phyloP scores from a whole-genome alignment of 2,113 vertebrate species.

The Bambusicola thoracicus region DNA sequence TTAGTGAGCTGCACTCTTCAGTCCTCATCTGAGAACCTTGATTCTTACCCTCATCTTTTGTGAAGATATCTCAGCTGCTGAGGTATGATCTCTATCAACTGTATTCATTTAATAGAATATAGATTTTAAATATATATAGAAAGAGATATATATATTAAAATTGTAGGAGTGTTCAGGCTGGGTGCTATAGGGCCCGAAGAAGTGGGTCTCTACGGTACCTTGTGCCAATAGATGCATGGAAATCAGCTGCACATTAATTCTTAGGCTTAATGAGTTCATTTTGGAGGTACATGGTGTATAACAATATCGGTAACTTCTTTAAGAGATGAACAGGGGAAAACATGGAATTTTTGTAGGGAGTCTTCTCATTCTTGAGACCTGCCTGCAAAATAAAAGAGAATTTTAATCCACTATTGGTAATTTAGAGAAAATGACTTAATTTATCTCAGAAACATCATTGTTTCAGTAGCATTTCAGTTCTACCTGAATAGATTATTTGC shows the following conservation, averaged over 20 bases:
- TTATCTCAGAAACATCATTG: neutral
- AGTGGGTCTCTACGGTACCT: slow-evolving; percentile 7
- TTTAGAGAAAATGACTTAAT: neutral
- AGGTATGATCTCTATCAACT: slow-evolving; percentile 51
- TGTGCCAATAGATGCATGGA: slow-evolving; percentile 30
- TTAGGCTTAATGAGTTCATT: neutral
- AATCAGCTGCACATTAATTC: slow-evolving; percentile 15
- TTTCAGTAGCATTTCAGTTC: neutral
- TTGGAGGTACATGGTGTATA: neutral
- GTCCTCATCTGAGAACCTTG: slow-evolving; percentile 45
- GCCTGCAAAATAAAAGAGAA: neutral
- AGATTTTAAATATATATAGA: slow-evolving; percentile 39
- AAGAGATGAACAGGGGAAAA: neutral
- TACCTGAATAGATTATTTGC: neutral
- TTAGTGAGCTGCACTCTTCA: slow-evolving; percentile 52
- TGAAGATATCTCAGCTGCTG: slow-evolving; percentile 60
- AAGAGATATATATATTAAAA: neutral
- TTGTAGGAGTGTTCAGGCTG: slow-evolving; percentile 19
- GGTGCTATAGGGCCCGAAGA: neutral
- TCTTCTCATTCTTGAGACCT: neutral
- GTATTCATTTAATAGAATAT: slow-evolving; percentile 66
- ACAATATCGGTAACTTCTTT: neutral
- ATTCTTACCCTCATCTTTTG: slow-evolving; percentile 19
- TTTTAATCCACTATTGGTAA: neutral
- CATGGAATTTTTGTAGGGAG: neutral